Conservation (phyloP, 2,797 vertebrate species). For the Anguilla megastoma region DNA sequence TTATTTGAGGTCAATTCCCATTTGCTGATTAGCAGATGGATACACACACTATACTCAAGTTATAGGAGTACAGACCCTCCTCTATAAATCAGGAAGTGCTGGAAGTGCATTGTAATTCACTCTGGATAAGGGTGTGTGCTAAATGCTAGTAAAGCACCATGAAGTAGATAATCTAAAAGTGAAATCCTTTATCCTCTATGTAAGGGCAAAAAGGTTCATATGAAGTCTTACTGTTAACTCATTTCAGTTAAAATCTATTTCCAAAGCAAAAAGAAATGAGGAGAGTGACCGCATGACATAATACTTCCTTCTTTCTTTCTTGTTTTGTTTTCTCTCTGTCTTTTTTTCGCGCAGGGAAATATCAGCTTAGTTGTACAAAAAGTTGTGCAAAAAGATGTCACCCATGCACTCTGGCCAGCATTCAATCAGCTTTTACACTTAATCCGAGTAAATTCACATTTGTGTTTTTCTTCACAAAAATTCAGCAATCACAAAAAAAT, state of each 20-base stretch:
- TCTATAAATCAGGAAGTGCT: not conserved
- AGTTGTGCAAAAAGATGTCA: not conserved
- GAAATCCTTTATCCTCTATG: not conserved
- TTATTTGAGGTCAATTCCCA: not conserved
- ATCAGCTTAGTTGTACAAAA: not conserved
- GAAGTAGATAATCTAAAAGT: not conserved
- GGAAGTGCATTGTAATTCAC: not conserved
- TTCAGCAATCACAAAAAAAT: not conserved
- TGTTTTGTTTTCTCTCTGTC: not conserved
- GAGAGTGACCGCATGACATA: not conserved
- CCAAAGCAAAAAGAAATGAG: not conserved
- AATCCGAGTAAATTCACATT: not conserved
- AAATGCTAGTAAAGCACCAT: not conserved
- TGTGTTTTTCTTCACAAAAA: not conserved
- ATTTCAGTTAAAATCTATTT: not conserved
- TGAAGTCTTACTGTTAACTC: not conserved
- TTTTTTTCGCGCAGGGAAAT: not conserved
- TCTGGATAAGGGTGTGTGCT: not conserved
- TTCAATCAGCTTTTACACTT: not conserved
- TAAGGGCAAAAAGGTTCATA: not conserved
- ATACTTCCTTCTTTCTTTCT: not conserved
- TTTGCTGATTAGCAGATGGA: not conserved
- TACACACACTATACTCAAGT: not conserved
- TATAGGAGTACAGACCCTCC: not conserved
- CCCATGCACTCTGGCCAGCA: not conserved